Evolutionary conservation across 2,113 vertebrate genomes (phyloP), one percentile per base, ranked within the genome.

Genomic region (Atractosteus spatula): DNA sequence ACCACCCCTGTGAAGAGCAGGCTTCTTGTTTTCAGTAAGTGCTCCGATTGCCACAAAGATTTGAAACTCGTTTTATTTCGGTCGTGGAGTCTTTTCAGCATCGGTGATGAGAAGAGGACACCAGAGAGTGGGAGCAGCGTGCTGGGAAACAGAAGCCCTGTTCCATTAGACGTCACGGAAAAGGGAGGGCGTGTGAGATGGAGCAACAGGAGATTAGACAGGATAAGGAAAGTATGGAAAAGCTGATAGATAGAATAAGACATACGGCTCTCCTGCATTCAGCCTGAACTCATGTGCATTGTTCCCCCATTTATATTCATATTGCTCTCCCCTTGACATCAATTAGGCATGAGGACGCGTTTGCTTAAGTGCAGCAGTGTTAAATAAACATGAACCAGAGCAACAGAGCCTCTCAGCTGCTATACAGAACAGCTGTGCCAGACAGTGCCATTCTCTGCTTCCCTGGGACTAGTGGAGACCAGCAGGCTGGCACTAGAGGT

Each of bases 341-440:
- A 82, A 82, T 82, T 74, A 54, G 76, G 71, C 75, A 75, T 57
- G 75, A 82, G 43, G 62, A 79, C 70, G 76, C 77, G 80, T 72
- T 65, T 77, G 84, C 72, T 86, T 82, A 86, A 87, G 82, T 84
- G 84, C 78, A 87, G 84, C 16, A 45, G 57, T 87, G 79, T 84
- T 87, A 84, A 89, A 84, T 85, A 88, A 89, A 89, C 88, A 89
- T 79, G 83, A 51, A 51, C 5, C 47, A 10, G 5, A 51, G 47
- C 47, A 51, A 84, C 78, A 84, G 82, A 78, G 55, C 13, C 77
- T 72, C 77, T 83, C 88, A 89, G 87, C 85, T 90, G 83, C 74
- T 73, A 74, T 68, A 73, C 82, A 84, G 82, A 78, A 80, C 77
- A 78, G 70, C 71, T 87, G 91, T 86, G 86, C 83, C 88, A 86